Base-by-base conservation (phyloP, 2,113 vertebrate species). In the Pluvialis apricaria region DNA sequence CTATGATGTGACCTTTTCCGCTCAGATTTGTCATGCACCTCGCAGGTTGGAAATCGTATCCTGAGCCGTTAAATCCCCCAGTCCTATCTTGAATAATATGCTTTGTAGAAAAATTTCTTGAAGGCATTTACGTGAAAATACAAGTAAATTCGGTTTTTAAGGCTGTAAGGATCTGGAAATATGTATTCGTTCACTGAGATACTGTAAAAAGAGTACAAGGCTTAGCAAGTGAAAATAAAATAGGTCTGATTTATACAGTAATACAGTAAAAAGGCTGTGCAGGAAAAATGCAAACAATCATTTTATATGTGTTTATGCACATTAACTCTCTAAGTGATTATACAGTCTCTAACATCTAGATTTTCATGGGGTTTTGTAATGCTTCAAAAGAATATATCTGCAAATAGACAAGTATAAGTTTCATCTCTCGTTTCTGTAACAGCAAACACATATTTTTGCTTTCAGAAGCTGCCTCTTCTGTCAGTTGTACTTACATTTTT, bases 291-390 rank as follows among this genome's bases (percentile, higher is more conserved):
- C 83, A 89, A 94, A 82, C 52, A 87, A 65, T 64, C 44, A n/a
- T 96, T 95, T 95, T 95, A 72, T 86, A 42, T 85, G 42, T 82
- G 77, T 85, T 96, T 95, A 89, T 94, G 94, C 81, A 92, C 86
- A 79, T 94, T 91, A 94, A 91, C 83, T 92, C 94, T 84, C 73
- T 94, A 89, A 92, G 78, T 91, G 83, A 92, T 94, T 92, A 92
- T 78, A 40, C 51, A 70, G 76, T 80, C 93, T 91, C 80, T 68
- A 90, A 64, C 58, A 66, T 90, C 64, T 72, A 92, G 70, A 84
- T 76, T 92, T 95, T 94, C 92, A 73, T 0, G 0, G 57, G 13
- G 32, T 66, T 97, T 94, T 94, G 57, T 79, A 94, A 51, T 80
- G 58, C 70, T 96, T 96, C 88, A 94, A 91, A 95, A 65, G 68